phyloP scores from a whole-genome alignment of 2,113 vertebrate genomes.

The Trogon melanurus region DNA sequence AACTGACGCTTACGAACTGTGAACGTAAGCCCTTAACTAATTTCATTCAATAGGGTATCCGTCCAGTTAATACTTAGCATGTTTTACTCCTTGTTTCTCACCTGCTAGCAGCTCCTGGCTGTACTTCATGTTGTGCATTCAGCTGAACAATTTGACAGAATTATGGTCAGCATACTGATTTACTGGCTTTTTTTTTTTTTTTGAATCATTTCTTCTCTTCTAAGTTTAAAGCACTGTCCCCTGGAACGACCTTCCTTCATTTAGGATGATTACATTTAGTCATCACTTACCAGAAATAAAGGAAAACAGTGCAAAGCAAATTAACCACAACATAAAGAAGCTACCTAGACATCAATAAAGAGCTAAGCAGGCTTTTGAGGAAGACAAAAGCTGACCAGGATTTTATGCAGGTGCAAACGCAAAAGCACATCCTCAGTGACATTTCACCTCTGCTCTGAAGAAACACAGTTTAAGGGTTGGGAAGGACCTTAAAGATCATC shows the following conservation, averaged over 20 bases:
- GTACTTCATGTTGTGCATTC: background rate
- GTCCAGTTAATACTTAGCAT: background rate
- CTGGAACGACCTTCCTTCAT: background rate
- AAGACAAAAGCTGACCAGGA: background rate
- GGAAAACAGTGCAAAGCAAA: background rate
- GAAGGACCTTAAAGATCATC: no score
- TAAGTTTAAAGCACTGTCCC: background rate
- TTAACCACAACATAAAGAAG: background rate
- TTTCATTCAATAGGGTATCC: background rate
- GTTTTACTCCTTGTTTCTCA: background rate
- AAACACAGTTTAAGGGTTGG: background rate
- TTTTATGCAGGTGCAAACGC: background rate
- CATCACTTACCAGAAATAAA: background rate
- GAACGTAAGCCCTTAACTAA: background rate
- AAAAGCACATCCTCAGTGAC: background rate
- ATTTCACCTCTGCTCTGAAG: background rate
- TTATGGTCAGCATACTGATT: background rate
- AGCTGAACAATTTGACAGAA: background rate
- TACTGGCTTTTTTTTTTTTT: background rate
- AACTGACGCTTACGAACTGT: background rate
- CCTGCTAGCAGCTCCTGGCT: background rate
- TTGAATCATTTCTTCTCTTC: background rate
- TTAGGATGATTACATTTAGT: background rate
- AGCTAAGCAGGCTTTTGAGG: background rate
- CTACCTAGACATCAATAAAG: background rate